These are phyloP conservation scores for Drosophila sturtevanti DNA, from an alignment of 1,140 invertebrate genomes.

Conservation along the genomic window DNA sequence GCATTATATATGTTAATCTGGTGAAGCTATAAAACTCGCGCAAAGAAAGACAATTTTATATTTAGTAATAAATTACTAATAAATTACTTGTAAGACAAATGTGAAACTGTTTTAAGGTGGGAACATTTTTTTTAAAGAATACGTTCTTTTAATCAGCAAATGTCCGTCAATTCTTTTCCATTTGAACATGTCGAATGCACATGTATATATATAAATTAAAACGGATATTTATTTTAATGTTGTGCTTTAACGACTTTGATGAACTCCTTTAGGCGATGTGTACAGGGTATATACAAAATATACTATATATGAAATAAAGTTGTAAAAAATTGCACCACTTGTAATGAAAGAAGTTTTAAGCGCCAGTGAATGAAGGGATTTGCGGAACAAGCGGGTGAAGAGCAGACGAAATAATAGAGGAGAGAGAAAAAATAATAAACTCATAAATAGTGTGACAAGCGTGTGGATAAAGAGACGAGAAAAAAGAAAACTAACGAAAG, in stretches of 20 bases:
- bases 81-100: no score
- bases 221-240: no score
- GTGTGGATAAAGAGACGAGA: slow-evolving; percentile 6
- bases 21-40: no score
- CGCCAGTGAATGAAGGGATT: slow-evolving; percentile 6
- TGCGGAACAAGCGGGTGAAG: neutral
- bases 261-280: neutral
- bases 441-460: slow-evolving; percentile 62
- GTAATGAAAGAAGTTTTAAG: slow-evolving; percentile 63
- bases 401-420: slow-evolving; percentile 40
- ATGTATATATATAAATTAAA: no score
- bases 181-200: no score
- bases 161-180: no score
- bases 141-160: no score
- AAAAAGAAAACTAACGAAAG: neutral
- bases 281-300: neutral
- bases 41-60: no score
- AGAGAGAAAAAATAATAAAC: slow-evolving; percentile 52
- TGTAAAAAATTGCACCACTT: slow-evolving; percentile 56
- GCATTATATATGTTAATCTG: no score
- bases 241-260: neutral
- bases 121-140: no score
- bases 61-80: no score
- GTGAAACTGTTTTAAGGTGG: no score
- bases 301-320: slow-evolving; percentile 21